These are phyloP conservation scores for Schizopygopsis pylzovi DNA, from an alignment of 2,797 vertebrate genomes.

Conservation along the genomic window DNA sequence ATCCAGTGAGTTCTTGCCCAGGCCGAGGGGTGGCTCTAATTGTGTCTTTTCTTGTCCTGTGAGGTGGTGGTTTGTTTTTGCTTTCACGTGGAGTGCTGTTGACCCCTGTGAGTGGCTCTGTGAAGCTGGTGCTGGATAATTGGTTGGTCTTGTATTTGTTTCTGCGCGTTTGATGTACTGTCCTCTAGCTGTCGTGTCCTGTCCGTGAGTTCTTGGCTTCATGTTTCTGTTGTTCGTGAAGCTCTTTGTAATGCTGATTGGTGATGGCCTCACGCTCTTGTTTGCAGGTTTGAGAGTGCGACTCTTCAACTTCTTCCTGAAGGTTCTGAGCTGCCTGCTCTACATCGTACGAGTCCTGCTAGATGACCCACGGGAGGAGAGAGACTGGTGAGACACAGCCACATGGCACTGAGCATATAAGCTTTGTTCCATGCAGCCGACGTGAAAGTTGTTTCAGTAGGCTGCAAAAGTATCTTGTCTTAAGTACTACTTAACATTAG, in stretches of 20 bases:
- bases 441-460: neutral
- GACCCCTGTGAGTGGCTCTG: constrained; percentile 44
- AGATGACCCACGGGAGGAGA: constrained; percentile 79
- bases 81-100: constrained; percentile 41
- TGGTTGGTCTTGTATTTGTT: constrained; percentile 47
- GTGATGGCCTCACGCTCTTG: neutral
- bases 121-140: constrained; percentile 40
- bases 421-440: neutral
- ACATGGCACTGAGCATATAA: neutral
- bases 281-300: constrained; percentile 84
- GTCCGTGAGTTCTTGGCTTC: constrained; percentile 45
- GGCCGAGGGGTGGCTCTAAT: constrained; percentile 4
- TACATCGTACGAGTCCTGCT: constrained; percentile 85
- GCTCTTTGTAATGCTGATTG: neutral
- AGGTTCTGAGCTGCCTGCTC: constrained; percentile 86
- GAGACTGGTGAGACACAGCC: constrained; percentile 60
- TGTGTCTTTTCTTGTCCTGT: constrained; percentile 34
- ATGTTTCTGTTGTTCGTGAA: constrained; percentile 49
- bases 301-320: constrained; percentile 87
- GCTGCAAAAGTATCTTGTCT: neutral
- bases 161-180: constrained; percentile 45
- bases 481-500: too few relatives aligned
- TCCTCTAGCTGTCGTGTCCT: constrained; percentile 36
- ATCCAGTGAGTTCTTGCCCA: constrained; percentile 82
- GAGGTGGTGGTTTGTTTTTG: constrained; percentile 31